Evolutionary conservation across 2,113 vertebrate species (phyloP).

Genomic region (Otolemur garnettii): DNA sequence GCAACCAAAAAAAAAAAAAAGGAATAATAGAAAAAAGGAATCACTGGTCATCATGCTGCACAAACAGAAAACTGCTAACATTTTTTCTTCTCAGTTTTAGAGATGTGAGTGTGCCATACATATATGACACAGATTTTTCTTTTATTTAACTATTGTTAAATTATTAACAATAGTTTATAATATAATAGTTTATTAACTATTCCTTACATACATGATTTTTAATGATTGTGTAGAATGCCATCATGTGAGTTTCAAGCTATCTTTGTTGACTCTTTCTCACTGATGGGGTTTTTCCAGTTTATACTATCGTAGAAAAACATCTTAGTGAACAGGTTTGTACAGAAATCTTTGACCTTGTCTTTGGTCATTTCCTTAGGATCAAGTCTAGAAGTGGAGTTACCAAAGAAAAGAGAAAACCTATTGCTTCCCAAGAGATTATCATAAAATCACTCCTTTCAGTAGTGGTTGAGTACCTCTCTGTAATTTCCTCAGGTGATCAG

Average conservation of each 20-base stretch:
- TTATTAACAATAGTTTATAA: no score
- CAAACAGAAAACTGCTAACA: conserved; percentile 31
- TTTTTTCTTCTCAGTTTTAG: conserved; percentile 36
- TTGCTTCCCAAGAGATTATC: conserved; percentile 25
- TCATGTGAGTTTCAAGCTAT: conserved; percentile 16
- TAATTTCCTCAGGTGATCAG: conserved; percentile 14
- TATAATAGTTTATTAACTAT: not conserved
- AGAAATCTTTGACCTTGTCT: conserved; percentile 32
- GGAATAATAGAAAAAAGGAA: not conserved
- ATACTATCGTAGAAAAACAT: not conserved
- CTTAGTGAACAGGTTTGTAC: conserved; percentile 25
- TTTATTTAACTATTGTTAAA: not conserved
- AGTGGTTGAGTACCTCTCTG: not conserved
- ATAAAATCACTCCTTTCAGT: not conserved
- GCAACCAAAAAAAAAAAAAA: not conserved
- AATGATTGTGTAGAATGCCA: not conserved
- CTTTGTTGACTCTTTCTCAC: not conserved
- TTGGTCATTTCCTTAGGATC: conserved; percentile 27
- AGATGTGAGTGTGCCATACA: not conserved
- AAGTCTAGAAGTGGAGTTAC: not conserved
- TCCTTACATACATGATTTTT: not conserved
- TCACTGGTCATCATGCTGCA: not conserved
- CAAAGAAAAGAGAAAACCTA: not conserved
- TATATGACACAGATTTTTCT: not conserved
- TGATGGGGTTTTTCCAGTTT: not conserved